phyloP scores from a whole-genome alignment of 2,888 invertebrate species.

The Vannuccia rotundouncinata region DNA sequence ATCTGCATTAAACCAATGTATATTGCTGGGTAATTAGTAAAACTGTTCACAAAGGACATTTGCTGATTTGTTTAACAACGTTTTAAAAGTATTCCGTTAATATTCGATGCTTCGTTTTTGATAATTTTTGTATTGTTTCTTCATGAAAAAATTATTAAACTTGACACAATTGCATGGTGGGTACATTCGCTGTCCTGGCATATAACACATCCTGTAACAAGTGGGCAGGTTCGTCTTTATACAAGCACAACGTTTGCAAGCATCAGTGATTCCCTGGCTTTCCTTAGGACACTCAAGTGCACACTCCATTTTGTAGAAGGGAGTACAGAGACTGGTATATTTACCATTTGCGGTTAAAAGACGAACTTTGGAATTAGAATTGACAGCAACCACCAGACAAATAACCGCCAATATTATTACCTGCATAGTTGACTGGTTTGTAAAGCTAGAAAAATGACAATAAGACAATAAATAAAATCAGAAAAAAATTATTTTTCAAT shows the following conservation, averaged over 20 bases:
- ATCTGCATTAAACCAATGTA: not conserved
- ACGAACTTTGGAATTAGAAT: not conserved
- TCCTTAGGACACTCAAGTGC: not conserved
- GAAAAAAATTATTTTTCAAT: no score
- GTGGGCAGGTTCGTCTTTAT: not conserved
- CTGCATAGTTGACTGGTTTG: not conserved
- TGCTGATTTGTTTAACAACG: conserved; percentile 72
- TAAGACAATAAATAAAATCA: no score
- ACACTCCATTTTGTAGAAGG: not conserved
- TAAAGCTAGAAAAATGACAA: no score
- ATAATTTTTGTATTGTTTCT: no score
- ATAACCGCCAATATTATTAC: not conserved
- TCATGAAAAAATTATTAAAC: not conserved
- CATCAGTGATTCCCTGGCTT: not conserved
- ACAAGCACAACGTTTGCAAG: not conserved
- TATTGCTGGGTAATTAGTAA: conserved; percentile 69
- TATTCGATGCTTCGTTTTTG: not conserved
- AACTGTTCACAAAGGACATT: conserved; percentile 70
- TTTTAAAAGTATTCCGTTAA: conserved; percentile 49
- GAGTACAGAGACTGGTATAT: not conserved
- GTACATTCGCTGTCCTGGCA: not conserved
- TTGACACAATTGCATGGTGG: not conserved
- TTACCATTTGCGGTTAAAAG: not conserved
- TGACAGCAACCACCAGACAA: not conserved
- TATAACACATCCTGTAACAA: not conserved